Evolutionary conservation across 2,888 invertebrate species (phyloP).

Genomic region (Tromatobia lineatoria): DNA sequence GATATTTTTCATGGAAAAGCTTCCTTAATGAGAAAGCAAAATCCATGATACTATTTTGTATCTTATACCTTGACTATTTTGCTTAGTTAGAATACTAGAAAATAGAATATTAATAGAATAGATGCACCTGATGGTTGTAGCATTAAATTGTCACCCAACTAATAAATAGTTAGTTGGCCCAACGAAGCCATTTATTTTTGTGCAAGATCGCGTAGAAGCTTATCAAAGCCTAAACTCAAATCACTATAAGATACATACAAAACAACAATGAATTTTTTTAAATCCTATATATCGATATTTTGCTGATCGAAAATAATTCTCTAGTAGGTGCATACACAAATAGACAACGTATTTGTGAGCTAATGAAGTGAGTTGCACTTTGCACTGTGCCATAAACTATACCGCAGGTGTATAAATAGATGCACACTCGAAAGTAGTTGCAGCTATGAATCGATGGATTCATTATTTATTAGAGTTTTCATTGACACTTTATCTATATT

Average conservation of each 20-base stretch:
- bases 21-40: no score
- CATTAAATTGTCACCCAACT: no score
- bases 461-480: background rate
- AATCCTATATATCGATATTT: background rate
- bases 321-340: background rate
- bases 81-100: no score
- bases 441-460: conserved; percentile 8
- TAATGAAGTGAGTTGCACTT: conserved; percentile 1
- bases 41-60: no score
- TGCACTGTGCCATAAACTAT: background rate
- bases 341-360: background rate
- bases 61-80: no score
- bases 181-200: no score
- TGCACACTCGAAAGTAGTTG: conserved; percentile 1
- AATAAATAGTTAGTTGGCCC: no score
- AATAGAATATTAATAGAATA: no score
- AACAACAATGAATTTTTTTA: background rate
- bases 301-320: background rate
- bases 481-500: background rate
- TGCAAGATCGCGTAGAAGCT: background rate
- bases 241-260: background rate
- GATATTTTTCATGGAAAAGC: no score
- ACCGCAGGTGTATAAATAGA: conserved; percentile 20
- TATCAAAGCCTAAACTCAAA: background rate
- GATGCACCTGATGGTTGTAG: no score